Percentiles rank a stretch among this genome's conserved stretches.
phyloP scores from a whole-genome alignment of 2,888 invertebrate species.

The Epistrophe eligans region DNA sequence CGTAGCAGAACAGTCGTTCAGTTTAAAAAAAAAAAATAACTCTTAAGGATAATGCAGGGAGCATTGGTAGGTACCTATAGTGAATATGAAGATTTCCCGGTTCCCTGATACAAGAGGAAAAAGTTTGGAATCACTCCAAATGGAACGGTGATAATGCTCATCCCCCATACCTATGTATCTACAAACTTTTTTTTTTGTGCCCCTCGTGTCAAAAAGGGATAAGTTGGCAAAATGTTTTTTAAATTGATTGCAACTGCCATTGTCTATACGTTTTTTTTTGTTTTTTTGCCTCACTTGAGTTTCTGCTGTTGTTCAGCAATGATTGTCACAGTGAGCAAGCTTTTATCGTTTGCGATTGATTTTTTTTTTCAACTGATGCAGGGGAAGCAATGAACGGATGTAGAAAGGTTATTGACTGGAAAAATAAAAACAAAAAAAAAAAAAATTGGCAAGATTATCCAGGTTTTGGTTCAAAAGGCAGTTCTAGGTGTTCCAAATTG shows the following conservation, averaged over 20 bases:
- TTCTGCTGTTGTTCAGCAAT: constrained; percentile 32
- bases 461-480: background rate
- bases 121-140: constrained; percentile 66
- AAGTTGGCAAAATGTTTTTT: constrained; percentile 54
- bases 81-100: constrained; percentile 9
- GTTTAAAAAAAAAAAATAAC: background rate
- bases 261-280: constrained; percentile 22
- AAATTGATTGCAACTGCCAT: constrained; percentile 66
- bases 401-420: constrained; percentile 44
- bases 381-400: background rate
- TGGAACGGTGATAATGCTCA: constrained; percentile 57
- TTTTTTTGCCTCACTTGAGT: constrained; percentile 12
- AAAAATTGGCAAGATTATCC: constrained; percentile 20
- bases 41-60: constrained; percentile 21
- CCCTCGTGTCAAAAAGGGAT: constrained; percentile 34
- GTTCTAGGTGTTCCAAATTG: constrained; percentile 40
- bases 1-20: constrained; percentile 44
- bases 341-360: constrained; percentile 50
- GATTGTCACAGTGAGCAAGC: constrained; percentile 41
- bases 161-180: background rate
- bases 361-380: constrained; percentile 14
- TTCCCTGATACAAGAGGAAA: constrained; percentile 38
- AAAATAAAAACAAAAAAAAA: background rate
- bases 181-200: background rate
- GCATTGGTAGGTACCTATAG: background rate